Conservation (phyloP, 2,797 vertebrate genomes). For the Arctocebus calabarensis region DNA sequence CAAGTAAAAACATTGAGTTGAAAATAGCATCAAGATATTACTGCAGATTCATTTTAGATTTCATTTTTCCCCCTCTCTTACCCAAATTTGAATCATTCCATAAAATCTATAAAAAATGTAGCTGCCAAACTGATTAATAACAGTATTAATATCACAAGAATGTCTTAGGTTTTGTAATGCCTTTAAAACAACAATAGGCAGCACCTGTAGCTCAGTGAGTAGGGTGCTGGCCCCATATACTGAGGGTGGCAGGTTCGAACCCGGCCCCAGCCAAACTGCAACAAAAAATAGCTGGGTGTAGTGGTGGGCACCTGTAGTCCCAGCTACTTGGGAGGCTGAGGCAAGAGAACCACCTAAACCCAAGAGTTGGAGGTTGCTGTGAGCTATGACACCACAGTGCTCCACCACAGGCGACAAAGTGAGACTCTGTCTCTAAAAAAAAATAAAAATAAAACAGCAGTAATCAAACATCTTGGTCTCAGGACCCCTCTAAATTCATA, state of each 20-base stretch:
- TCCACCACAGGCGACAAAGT: too few species aligned
- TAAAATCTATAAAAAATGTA: neutral
- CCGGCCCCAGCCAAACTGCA: too few species aligned
- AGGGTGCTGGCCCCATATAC: too few species aligned
- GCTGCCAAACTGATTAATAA: conserved; percentile 6
- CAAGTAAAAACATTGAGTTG: conserved; percentile 43
- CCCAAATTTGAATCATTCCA: neutral
- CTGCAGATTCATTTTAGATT: neutral
- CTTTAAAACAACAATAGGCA: neutral
- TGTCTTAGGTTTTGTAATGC: conserved; percentile 16
- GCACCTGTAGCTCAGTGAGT: too few species aligned
- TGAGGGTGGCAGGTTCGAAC: too few species aligned
- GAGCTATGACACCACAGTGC: too few species aligned
- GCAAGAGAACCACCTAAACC: too few species aligned
- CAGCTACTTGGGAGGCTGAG: too few species aligned
- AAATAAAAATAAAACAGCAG: neutral
- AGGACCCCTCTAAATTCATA: neutral
- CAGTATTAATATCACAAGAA: conserved; percentile 42
- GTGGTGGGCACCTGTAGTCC: too few species aligned
- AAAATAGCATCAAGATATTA: conserved; percentile 24
- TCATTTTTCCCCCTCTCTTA: neutral
- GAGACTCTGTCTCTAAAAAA: too few species aligned
- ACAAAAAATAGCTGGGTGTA: too few species aligned
- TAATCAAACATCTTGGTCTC: neutral
- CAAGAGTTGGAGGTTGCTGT: too few species aligned